phyloP scores from a whole-genome alignment of 2,113 vertebrate species.

The rabbit (Oryctolagus cuniculus) region mOryCun1.1 NC_091442.1:15645501-15646000 shows the following conservation, averaged over 20 bases:
- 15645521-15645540: too few relatives aligned
- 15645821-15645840: constrained; percentile 55
- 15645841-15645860: constrained; percentile 68
- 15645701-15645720: not conserved
- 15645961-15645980: constrained; percentile 3
- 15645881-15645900: constrained; percentile 31
- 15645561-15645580: too few relatives aligned
- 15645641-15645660: not conserved
- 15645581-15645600: not conserved
- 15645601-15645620: not conserved
- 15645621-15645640: not conserved
- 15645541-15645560: too few relatives aligned
- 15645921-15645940: constrained; percentile 18
- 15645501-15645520: too few relatives aligned
- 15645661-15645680: not conserved
- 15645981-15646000: constrained; percentile 41
- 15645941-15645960: not conserved
- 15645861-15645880: constrained; percentile 33
- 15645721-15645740: not conserved
- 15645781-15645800: not conserved
- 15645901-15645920: not conserved
- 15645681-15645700: not conserved
- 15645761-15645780: constrained; percentile 52
- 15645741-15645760: constrained; percentile 33
- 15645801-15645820: constrained; percentile 34